phyloP scores from a whole-genome alignment of 2,797 vertebrate genomes.

The Lophotriccus pileatus region DNA sequence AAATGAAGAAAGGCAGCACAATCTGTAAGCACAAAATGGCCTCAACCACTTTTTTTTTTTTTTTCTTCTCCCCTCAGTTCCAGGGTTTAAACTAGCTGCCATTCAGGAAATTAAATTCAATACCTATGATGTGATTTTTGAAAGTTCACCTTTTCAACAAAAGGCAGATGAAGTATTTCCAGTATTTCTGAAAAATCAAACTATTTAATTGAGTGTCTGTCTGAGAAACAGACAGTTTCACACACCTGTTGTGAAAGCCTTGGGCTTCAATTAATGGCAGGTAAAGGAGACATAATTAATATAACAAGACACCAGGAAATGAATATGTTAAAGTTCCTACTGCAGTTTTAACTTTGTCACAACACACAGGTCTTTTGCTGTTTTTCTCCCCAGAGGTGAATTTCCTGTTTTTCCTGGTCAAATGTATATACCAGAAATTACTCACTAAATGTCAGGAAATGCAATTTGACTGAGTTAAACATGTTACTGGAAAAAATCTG shows the following conservation, averaged over 20 bases:
- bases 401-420: slow-evolving; percentile 47
- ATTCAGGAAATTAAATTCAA: slow-evolving; percentile 20
- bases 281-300: slow-evolving; percentile 35
- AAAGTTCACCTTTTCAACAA: not conserved
- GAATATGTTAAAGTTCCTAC: slow-evolving; percentile 5
- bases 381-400: slow-evolving; percentile 10
- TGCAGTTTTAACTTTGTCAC: not conserved
- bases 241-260: slow-evolving; percentile 25
- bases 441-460: slow-evolving; percentile 50
- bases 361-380: not conserved
- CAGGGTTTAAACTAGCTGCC: not conserved
- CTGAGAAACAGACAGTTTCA: slow-evolving; percentile 11
- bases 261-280: slow-evolving; percentile 25
- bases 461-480: not conserved
- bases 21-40: not conserved
- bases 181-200: not conserved
- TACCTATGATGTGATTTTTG: not conserved
- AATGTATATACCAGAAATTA: slow-evolving; percentile 55
- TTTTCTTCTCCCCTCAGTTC: not conserved
- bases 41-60: not conserved
- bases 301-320: slow-evolving; percentile 37
- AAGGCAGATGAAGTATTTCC: not conserved
- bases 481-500: slow-evolving; percentile 15
- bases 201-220: not conserved
- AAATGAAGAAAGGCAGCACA: not conserved